Evolutionary conservation across 2,113 vertebrate genomes (phyloP), one percentile per base, ranked within the genome.

Genomic region (Centrocercus urophasianus): DNA sequence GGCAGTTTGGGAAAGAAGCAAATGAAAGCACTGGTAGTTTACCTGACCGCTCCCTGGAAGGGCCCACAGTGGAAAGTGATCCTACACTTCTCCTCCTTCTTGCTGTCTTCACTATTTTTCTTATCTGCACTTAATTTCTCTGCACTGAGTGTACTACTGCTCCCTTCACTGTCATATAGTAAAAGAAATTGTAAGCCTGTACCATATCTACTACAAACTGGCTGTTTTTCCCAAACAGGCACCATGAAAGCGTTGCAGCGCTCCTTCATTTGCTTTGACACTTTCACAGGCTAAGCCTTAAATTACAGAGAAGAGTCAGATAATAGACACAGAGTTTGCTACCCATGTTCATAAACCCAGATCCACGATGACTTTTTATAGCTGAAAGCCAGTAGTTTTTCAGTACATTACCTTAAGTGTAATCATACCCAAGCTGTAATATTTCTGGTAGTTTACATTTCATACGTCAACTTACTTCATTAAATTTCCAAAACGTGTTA

Each of bases 51-150:
- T 95, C 97, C 94, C 97, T 97, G 97, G 96, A 98, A 98, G 86
- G 97, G 96, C 97, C 96, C 98, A 93, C 87, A 98, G 97, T 90
- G 94, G 97, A 98, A 98, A 97, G 93, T 91, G 97, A 98, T 97
- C 94, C 94, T 98, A 98, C 96, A 98, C 96, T 97, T 97, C 96
- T 97, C 96, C 92, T 97, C 96, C 95, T 96, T 97, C 97, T 96
- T 97, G 94, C 93, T 96, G 96, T 97, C 97, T 97, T 97, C 97
- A 96, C 96, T 97, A 88, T 43, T 97, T 98, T 95, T 97, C 96
- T 98, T 98, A 98, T 97, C 96, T 98, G 97, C 93, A 97, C 94
- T 97, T 97, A 97, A 95, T 97, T 97, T 98, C 97, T 98, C 96
- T 97, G 96, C 90, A 95, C 93, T 97, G 96, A 97, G 91, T 97